Conservation (phyloP, 2,797 vertebrate species). For the Forpus xanthops region DNA sequence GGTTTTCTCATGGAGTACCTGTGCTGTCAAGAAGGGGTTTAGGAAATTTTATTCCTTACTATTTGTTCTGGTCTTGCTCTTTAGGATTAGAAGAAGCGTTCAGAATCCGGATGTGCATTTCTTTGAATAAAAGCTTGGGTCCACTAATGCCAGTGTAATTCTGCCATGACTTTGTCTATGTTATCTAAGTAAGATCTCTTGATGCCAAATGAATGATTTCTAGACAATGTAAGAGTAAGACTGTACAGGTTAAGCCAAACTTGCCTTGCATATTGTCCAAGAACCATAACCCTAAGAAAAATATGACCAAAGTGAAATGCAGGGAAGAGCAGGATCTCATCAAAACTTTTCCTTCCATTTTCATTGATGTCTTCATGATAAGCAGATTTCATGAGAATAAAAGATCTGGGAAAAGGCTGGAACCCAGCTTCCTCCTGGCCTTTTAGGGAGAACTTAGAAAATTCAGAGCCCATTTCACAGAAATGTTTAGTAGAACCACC, state of each 20-base stretch:
- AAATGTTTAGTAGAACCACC: not conserved
- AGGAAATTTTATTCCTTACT: not conserved
- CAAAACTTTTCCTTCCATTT: not conserved
- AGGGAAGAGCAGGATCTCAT: not conserved
- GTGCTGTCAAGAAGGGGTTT: not conserved
- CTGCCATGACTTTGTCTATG: not conserved
- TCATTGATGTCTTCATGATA: not conserved
- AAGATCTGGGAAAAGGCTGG: not conserved
- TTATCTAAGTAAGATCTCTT: not conserved
- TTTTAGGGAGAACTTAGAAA: not conserved
- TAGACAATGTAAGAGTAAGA: not conserved
- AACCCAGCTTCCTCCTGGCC: not conserved
- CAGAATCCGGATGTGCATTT: fast-evolving
- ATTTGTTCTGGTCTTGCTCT: not conserved
- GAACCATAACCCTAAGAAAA: not conserved
- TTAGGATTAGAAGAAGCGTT: not conserved
- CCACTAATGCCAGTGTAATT: not conserved
- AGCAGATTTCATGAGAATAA: constrained; percentile 17
- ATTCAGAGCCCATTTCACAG: not conserved
- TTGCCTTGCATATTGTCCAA: not conserved
- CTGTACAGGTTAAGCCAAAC: not conserved
- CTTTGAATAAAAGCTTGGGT: not conserved
- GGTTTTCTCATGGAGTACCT: not conserved
- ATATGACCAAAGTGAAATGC: not conserved
- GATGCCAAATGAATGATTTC: not conserved